Percentiles rank a stretch among this genome's conserved stretches.
Evolutionary conservation across 2,113 vertebrate species (phyloP).

Genomic region (Mus musculus): GRCm39 chr2:112429501-112430000

Average conservation of each 20-base stretch:
- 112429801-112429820: rapidly evolving
- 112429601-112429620: not conserved
- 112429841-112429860: not conserved
- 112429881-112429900: not conserved
- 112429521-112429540: not conserved
- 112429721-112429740: not conserved
- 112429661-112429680: not conserved
- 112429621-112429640: not conserved
- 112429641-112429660: not conserved
- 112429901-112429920: not conserved
- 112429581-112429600: not conserved
- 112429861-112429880: not conserved
- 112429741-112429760: not conserved
- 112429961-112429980: not conserved
- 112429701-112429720: not conserved
- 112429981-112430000: slow-evolving; percentile 36
- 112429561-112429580: not conserved
- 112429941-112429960: not conserved
- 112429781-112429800: not conserved
- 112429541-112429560: not conserved
- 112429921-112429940: not conserved
- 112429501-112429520: not conserved
- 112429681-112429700: not conserved
- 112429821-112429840: not conserved
- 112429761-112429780: not conserved